Conservation (phyloP, 2,797 vertebrate species). For the Glyptemys insculpta region DNA sequence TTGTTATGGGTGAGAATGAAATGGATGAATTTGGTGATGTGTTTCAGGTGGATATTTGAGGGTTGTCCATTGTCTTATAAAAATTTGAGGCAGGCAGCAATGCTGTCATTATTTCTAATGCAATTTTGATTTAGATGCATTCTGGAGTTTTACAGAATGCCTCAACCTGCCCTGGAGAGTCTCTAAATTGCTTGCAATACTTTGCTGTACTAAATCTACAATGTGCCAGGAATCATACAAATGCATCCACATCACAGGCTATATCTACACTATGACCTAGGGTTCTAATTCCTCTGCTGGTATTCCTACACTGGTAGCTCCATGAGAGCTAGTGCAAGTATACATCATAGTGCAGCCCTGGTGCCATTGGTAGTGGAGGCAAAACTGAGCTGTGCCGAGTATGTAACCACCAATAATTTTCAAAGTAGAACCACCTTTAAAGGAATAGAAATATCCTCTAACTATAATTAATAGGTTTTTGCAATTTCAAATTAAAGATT, state of each 20-base stretch:
- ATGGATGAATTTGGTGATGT: no score
- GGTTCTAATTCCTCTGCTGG: no score
- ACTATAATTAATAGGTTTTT: background rate
- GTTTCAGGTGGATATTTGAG: no score
- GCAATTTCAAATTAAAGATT: background rate
- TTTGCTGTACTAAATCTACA: background rate
- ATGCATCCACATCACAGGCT: background rate
- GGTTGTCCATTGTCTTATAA: no score
- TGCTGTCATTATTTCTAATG: background rate
- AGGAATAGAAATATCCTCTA: background rate
- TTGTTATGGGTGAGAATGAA: no score
- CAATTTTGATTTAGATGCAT: background rate
- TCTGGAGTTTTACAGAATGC: background rate
- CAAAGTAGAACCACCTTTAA: background rate
- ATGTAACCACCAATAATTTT: background rate
- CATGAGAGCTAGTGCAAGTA: no score
- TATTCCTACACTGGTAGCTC: no score
- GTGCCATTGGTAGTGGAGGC: no score
- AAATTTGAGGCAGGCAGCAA: no score
- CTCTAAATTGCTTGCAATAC: background rate
- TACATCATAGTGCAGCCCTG: no score
- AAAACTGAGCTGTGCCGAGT: background rate
- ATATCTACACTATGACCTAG: no score
- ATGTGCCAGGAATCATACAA: background rate
- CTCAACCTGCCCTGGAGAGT: background rate